Conservation (phyloP, 1,140 invertebrate genomes). For the Drosophila bocqueti region DNA sequence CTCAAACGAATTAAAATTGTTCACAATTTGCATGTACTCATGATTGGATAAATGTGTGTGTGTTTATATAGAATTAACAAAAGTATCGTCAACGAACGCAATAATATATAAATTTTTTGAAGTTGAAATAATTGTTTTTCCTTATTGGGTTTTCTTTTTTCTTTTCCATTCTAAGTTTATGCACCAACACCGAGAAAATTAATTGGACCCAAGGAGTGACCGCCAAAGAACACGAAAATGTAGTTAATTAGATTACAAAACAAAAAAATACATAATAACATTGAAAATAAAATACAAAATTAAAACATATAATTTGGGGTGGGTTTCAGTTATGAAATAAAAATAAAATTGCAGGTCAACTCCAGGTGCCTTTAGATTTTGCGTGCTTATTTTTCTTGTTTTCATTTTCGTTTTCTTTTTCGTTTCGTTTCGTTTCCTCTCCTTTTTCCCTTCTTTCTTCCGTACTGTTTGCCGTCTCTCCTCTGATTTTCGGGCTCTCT, state of each 20-base stretch:
- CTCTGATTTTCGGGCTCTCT: conserved; percentile 40
- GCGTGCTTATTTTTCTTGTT: conserved; percentile 32
- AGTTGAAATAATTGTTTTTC: conserved; percentile 3
- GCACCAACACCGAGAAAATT: conserved; percentile 38
- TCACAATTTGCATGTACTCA: not conserved
- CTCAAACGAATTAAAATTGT: conserved; percentile 44
- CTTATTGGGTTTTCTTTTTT: not conserved
- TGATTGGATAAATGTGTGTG: conserved; percentile 6
- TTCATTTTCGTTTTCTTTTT: conserved; percentile 9
- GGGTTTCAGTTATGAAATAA: not conserved
- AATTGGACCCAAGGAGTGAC: conserved; percentile 8
- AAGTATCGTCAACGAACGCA: conserved; percentile 3
- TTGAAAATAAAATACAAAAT: conserved; percentile 22
- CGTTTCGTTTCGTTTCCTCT: conserved; percentile 11
- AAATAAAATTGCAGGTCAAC: not conserved
- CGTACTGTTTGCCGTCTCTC: conserved; percentile 12
- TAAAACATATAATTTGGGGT: conserved; percentile 9
- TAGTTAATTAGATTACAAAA: not conserved
- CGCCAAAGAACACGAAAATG: not conserved
- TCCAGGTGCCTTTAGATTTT: conserved; percentile 22
- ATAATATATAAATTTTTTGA: conserved; percentile 11
- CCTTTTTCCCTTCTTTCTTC: not conserved
- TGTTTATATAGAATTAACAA: conserved; percentile 4
- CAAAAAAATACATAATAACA: conserved; percentile 2
- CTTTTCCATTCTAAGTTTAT: conserved; percentile 2